Evolutionary conservation across 2,888 invertebrate genomes (phyloP), one percentile per base, ranked within the genome.

Genomic region (Mallateleia sp.): DNA sequence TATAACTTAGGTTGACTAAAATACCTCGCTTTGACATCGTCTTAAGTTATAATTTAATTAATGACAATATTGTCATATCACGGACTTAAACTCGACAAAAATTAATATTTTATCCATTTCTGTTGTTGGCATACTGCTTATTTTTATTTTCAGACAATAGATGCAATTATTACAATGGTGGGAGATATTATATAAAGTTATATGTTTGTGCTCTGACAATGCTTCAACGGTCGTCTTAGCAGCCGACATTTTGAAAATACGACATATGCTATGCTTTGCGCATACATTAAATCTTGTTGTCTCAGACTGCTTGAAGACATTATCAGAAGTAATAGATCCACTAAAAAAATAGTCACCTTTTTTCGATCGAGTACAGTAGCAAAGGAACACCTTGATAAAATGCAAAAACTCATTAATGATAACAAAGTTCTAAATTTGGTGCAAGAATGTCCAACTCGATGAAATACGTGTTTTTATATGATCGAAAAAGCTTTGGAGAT

Each of bases 391-490:
- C 64, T 64, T 14, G 45, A 45, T 22, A 64, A 64, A 45, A 64
- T 64, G 64, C 64, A 64, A 45, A 64, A 64, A 25, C 64, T 64
- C n/a, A 64, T 64, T 24, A 64, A 64, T 22, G 22, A 45, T 8
- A 24, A 64, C 42, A 64, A 24, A 64, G 64, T 64, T 42, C 22
- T 64, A 24, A 64, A 38, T 64, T 45, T 64, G 45, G 14, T 64
- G 20, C 64, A 64, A 45, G 42, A 42, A 64, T 64, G 64, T 45
- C 64, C 64, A 24, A 64, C 64, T 24, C n/a, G 64, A 45, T 64
- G 64, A 24, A 64, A 64, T 22, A 64, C 45, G 4, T 64, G 64
- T 34, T 45, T 24, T n/a, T 34, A 45, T n/a, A 64, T 64, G 64
- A 64, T 64, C n/a, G 45, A 64, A 42, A 42, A 24, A 64, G 45